Conservation (phyloP, 2,113 vertebrate species). For the Rutilus rutilus region DNA sequence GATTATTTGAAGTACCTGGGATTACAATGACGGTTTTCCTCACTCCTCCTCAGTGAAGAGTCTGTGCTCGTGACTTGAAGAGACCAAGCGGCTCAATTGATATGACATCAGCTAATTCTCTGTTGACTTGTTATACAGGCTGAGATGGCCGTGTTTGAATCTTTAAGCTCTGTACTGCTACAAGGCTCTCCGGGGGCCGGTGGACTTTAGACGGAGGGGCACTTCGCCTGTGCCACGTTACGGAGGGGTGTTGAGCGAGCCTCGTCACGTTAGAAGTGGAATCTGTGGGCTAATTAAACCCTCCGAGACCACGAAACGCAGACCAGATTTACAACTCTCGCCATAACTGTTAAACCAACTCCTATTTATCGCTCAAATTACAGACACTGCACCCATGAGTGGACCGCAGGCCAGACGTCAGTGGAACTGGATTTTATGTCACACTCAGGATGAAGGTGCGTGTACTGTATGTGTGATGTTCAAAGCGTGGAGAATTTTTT, state of each 20-base stretch:
- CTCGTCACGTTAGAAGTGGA: slow-evolving; percentile 79
- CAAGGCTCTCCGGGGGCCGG: slow-evolving; percentile 77
- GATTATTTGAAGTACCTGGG: slow-evolving; percentile 27
- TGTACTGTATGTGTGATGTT: slow-evolving; percentile 7
- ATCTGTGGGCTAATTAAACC: slow-evolving; percentile 83
- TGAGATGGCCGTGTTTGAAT: slow-evolving; percentile 79
- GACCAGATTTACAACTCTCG: slow-evolving; percentile 83
- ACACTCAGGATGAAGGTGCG: slow-evolving; percentile 1
- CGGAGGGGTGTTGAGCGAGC: slow-evolving; percentile 69
- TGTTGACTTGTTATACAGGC: slow-evolving; percentile 73
- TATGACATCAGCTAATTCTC: slow-evolving; percentile 77
- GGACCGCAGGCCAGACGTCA: slow-evolving; percentile 21
- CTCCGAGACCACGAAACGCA: slow-evolving; percentile 80
- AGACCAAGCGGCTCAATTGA: slow-evolving; percentile 64
- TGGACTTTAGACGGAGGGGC: slow-evolving; percentile 80
- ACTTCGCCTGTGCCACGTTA: slow-evolving; percentile 77
- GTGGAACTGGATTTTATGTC: slow-evolving; percentile 7
- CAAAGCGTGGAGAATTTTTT: no score
- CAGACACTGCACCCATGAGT: slow-evolving; percentile 59
- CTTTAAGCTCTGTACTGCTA: slow-evolving; percentile 78
- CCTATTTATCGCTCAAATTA: slow-evolving; percentile 78
- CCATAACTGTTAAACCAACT: slow-evolving; percentile 78
- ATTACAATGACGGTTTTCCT: slow-evolving; percentile 1
- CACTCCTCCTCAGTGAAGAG: slow-evolving; percentile 10
- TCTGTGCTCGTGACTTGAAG: slow-evolving; percentile 31